phyloP scores from a whole-genome alignment of 2,113 vertebrate genomes.

The Artemisiospiza belli region DNA sequence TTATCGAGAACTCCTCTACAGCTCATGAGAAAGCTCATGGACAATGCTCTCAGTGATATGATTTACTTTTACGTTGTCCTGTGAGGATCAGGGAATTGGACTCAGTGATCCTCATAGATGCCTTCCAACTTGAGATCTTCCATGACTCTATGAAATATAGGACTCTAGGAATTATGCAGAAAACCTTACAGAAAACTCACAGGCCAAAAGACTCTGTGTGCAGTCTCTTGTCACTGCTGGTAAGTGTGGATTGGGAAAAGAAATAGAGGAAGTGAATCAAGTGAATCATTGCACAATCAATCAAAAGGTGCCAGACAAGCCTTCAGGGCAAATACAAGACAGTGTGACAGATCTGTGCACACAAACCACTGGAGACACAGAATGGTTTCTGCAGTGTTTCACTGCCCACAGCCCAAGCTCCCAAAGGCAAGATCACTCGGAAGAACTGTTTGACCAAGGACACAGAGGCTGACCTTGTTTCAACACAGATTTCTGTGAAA shows the following conservation, averaged over 20 bases:
- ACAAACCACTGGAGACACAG: not conserved
- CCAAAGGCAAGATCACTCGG: not conserved
- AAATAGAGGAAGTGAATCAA: not conserved
- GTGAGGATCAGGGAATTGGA: not conserved
- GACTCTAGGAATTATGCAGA: not conserved
- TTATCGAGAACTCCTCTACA: not conserved
- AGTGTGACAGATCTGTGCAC: not conserved
- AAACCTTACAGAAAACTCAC: not conserved
- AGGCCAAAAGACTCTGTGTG: not conserved
- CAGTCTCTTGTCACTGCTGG: not conserved
- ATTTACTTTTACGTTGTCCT: not conserved
- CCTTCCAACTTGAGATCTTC: not conserved
- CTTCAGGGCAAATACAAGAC: not conserved
- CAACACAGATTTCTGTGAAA: conserved; percentile 17
- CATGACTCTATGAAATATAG: not conserved
- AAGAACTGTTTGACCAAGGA: not conserved
- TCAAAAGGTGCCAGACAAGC: not conserved
- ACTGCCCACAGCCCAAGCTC: not conserved
- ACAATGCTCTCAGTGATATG: not conserved
- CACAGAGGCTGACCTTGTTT: not conserved
- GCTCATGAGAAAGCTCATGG: not conserved
- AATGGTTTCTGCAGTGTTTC: not conserved
- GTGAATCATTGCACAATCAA: not conserved
- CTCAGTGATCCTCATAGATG: not conserved
- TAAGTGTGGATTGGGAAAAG: not conserved